Conservation (phyloP, 2,797 vertebrate species). For the Stomatorhinus walkeri region DNA sequence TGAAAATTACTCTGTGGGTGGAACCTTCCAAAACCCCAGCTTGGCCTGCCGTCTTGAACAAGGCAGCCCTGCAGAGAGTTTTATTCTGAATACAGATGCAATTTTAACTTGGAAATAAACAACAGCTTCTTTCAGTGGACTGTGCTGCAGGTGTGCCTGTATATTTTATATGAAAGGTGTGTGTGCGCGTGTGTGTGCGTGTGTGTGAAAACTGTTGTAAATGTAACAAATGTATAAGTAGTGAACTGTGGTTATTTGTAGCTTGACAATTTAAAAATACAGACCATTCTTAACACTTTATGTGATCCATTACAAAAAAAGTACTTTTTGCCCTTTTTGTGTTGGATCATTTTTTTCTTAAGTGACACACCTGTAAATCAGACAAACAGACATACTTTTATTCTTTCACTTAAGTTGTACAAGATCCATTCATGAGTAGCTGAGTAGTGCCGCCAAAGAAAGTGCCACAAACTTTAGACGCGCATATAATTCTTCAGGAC, state of each 20-base stretch:
- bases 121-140: neutral
- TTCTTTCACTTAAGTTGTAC: neutral
- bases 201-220: neutral
- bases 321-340: neutral
- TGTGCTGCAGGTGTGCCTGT: neutral
- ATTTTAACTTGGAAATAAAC: neutral
- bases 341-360: neutral
- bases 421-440: neutral
- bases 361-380: neutral
- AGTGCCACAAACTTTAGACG: neutral
- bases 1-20: slow-evolving; percentile 95
- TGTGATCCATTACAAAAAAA: neutral
- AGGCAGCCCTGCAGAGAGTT: slow-evolving; percentile 6
- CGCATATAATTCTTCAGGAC: neutral
- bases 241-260: neutral
- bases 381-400: neutral
- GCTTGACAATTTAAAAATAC: neutral
- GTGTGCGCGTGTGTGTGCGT: neutral
- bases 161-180: neutral
- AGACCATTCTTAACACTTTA: neutral
- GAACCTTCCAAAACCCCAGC: slow-evolving; percentile 77
- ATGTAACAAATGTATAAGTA: neutral
- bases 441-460: neutral
- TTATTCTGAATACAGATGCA: slow-evolving; percentile 11
- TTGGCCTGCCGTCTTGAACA: slow-evolving; percentile 72